Base-by-base conservation (phyloP, 2,797 vertebrate species). In the Esox lucius region DNA sequence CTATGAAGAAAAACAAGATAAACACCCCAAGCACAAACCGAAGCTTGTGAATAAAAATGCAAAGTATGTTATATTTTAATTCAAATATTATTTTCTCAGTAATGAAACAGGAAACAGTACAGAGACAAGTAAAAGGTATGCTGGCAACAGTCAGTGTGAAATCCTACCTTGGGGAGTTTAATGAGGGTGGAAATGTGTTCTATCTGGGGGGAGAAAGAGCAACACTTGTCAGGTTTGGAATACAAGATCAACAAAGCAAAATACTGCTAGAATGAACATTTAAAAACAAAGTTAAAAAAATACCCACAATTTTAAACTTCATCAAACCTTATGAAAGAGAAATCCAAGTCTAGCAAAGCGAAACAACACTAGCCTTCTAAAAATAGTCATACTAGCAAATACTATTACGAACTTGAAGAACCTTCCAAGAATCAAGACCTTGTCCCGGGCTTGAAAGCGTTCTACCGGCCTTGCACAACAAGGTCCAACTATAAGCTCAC, bases 111-210 rank as follows among this genome's bases (percentile, higher is more conserved):
- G n/a, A n/a, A 22, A 59, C 2, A 13, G 19, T 12, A 13, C 22
- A 16, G 22, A 65, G 8, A 17, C 1, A 22, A 66, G 19, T 53
- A 22, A 56, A 56, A 56, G 19, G 11, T 2, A 3, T 11, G 13
- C 5, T 64, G 13, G 46, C 66, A 17, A n/a, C 46, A 61, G 12
- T n/a, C 31, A 33, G 26, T 22, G 6, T 1, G 7, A 35, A 11
- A 68, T 48, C 91, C 90, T 94, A 99, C 98, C 96, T 98, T 96
- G 22, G 96, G 93, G 73, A 99, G 95, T 90, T 98, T 99, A 93
- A 99, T 97, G 91, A 99, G 96, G 80, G 92, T 95, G 86, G 98
- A 97, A 94, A 99, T 96, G 93, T 99, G 97, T 88, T 96, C 96
- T 72, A 99, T 98, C 98, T 99, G 80, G 28, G 11, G 16, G 33